Conservation (phyloP, 2,797 vertebrate species). For the Hippopotamyrus pictus region DNA sequence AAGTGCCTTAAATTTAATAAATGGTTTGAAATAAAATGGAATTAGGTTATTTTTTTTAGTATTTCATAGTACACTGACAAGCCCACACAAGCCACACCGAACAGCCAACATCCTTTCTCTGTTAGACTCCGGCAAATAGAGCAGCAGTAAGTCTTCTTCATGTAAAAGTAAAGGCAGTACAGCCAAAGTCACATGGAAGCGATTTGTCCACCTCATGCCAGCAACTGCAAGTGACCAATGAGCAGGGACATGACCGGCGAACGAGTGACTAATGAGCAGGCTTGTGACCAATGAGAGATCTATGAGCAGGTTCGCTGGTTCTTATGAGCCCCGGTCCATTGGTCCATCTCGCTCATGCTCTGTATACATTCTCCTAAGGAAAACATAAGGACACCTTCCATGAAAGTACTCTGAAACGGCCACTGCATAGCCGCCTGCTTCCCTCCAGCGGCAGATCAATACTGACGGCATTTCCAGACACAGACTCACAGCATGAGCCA, state of each 20-base stretch:
- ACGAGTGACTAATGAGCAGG: not conserved
- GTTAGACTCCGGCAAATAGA: constrained; percentile 18
- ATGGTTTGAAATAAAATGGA: not conserved
- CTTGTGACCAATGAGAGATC: not conserved
- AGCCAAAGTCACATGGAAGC: not conserved
- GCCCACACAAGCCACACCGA: constrained; percentile 19
- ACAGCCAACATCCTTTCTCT: constrained; percentile 38
- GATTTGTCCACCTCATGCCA: not conserved
- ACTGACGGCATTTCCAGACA: not conserved
- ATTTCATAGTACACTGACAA: not conserved
- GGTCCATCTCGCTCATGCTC: not conserved
- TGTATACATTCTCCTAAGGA: not conserved
- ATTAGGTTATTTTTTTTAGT: not conserved
- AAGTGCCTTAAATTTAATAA: not conserved
- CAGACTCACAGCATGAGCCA: not conserved
- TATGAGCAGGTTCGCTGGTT: not conserved
- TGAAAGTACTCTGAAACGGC: not conserved
- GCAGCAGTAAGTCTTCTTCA: not conserved
- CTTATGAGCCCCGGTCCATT: not conserved
- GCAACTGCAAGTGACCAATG: not conserved
- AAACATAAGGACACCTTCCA: not conserved
- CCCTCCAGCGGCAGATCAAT: not conserved
- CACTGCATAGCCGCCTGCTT: not conserved
- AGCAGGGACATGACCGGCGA: not conserved
- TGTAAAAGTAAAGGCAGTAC: not conserved